Conservation (phyloP, 2,888 invertebrate species). For the Epistrophe grossulariae region DNA sequence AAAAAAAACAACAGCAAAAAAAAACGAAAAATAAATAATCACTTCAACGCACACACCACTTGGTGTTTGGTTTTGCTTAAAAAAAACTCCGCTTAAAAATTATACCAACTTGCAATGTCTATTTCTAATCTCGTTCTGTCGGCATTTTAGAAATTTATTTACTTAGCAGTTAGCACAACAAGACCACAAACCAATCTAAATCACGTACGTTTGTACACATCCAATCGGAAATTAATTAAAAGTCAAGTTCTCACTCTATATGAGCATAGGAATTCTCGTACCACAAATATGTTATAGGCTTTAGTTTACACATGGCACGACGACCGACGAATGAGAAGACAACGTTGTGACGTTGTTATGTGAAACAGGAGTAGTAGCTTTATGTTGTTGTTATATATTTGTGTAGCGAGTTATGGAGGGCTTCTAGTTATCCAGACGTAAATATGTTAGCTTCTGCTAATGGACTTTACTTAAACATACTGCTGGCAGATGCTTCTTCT, state of each 20-base stretch:
- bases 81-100: conserved; percentile 28
- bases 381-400: background rate
- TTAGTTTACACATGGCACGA: conserved; percentile 4
- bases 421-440: conserved; percentile 22
- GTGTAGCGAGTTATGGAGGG: background rate
- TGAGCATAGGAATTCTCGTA: conserved; percentile 19
- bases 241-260: conserved; percentile 56
- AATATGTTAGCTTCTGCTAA: conserved; percentile 13
- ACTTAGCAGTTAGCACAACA: conserved; percentile 28
- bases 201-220: conserved; percentile 52
- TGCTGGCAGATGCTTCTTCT: background rate
- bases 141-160: conserved; percentile 68
- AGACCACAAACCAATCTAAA: conserved; percentile 51
- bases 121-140: conserved; percentile 69
- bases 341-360: background rate
- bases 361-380: conserved; percentile 33
- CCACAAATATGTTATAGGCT: conserved; percentile 21
- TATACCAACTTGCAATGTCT: conserved; percentile 54
- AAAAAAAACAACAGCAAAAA: conserved; percentile 1
- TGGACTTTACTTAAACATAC: conserved; percentile 7
- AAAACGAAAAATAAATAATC: conserved; percentile 7
- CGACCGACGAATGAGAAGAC: background rate
- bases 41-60: background rate
- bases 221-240: conserved; percentile 71
- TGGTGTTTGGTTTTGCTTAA: background rate